These are phyloP conservation scores for Synaphobranchus kaupii DNA, from an alignment of 2,797 vertebrate genomes.

Conservation along the genomic window DNA sequence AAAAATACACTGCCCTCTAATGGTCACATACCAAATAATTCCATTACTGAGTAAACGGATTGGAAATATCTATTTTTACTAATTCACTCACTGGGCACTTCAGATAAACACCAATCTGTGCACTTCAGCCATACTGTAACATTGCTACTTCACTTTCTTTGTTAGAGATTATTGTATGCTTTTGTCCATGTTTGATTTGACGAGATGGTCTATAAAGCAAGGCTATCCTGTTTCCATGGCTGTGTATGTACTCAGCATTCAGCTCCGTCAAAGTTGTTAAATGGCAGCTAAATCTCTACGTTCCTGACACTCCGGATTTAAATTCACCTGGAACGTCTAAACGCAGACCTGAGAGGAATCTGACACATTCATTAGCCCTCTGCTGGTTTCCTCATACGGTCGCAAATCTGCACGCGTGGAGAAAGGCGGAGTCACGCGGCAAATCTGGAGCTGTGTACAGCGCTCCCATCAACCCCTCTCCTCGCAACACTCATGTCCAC, in stretches of 20 bases:
- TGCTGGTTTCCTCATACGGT: background rate
- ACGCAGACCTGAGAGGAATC: constrained; percentile 2
- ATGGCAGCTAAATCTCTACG: background rate
- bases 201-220: background rate
- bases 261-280: background rate
- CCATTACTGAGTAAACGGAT: background rate
- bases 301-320: background rate
- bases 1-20: background rate
- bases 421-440: background rate
- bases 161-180: background rate
- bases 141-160: background rate
- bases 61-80: background rate
- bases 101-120: background rate
- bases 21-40: background rate
- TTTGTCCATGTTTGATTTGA: background rate
- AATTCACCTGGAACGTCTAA: constrained; percentile 28
- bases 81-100: background rate
- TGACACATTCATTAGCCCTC: background rate
- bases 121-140: background rate
- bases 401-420: background rate
- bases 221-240: background rate
- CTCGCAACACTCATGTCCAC: constrained; percentile 21
- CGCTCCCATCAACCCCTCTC: background rate
- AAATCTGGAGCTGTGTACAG: background rate
- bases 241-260: background rate